Percentiles rank a stretch among this genome's conserved stretches.
phyloP scores from a whole-genome alignment of 2,888 invertebrate species.

The Nymphalis c-album region DNA sequence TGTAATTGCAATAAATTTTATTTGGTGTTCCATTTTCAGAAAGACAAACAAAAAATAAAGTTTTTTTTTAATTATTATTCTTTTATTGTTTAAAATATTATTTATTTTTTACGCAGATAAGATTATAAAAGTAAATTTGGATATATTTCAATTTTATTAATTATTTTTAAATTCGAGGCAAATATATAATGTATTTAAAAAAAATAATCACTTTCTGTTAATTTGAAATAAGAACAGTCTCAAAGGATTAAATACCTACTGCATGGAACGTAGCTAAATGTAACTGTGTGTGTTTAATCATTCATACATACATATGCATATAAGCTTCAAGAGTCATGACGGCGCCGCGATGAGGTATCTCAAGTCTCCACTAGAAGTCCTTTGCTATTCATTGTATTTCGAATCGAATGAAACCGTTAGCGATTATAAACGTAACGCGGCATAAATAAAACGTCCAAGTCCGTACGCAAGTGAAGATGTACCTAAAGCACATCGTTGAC shows the following conservation, averaged over 20 bases:
- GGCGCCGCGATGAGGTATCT: constrained; percentile 48
- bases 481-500: constrained; percentile 51
- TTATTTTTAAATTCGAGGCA: too few species aligned
- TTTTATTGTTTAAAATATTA: too few species aligned
- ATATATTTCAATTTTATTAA: too few species aligned
- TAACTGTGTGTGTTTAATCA: constrained; percentile 31
- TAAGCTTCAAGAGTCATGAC: constrained; percentile 66
- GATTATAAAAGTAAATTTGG: too few species aligned
- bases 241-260: not conserved
- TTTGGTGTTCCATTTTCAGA: too few species aligned
- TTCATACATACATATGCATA: constrained; percentile 63
- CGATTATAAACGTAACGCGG: constrained; percentile 32
- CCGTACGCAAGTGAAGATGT: constrained; percentile 24
- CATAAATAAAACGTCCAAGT: constrained; percentile 36
- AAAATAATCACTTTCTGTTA: too few species aligned
- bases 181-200: too few species aligned
- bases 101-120: too few species aligned
- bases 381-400: constrained; percentile 46
- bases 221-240: not conserved
- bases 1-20: too few species aligned
- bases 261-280: constrained; percentile 10
- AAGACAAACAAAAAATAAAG: too few species aligned
- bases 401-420: constrained; percentile 13
- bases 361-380: constrained; percentile 58
- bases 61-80: too few species aligned